These are phyloP conservation scores for Vollenhovia emeryi DNA, from an alignment of 1,140 invertebrate species.

Conservation along the genomic window DNA sequence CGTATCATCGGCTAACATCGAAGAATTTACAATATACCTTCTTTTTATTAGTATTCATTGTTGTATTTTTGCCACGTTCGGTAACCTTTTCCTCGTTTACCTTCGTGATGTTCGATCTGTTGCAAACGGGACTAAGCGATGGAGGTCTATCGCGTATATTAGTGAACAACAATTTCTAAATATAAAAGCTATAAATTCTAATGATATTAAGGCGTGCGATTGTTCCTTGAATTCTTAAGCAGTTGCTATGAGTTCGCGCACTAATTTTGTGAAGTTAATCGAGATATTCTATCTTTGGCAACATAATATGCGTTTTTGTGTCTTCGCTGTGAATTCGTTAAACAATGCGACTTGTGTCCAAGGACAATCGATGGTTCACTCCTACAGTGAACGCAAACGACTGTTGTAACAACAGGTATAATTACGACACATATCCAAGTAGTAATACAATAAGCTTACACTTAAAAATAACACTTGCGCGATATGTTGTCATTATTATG, in stretches of 20 bases:
- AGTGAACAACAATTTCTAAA: background rate
- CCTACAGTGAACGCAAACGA: slow-evolving; percentile 19
- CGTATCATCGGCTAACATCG: slow-evolving; percentile 35
- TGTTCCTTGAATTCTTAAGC: background rate
- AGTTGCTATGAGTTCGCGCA: background rate
- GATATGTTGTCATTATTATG: background rate
- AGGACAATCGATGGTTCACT: background rate
- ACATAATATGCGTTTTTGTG: background rate
- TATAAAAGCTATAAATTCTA: background rate
- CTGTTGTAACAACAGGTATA: slow-evolving; percentile 12
- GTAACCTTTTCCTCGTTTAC: slow-evolving; percentile 17
- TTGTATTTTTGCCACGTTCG: background rate
- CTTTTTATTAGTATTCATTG: slow-evolving; percentile 45
- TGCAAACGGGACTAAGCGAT: background rate
- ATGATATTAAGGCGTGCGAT: background rate
- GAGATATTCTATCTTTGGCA: background rate
- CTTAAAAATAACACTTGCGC: background rate
- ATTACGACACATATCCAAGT: background rate
- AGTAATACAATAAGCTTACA: background rate
- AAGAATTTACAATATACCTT: slow-evolving; percentile 31
- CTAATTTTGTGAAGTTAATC: background rate
- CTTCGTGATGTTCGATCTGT: background rate
- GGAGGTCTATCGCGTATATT: background rate
- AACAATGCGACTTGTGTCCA: background rate
- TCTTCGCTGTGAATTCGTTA: background rate